These are phyloP conservation scores for Zeuzera pyrina DNA, from an alignment of 2,888 invertebrate species.

Conservation along the genomic window DNA sequence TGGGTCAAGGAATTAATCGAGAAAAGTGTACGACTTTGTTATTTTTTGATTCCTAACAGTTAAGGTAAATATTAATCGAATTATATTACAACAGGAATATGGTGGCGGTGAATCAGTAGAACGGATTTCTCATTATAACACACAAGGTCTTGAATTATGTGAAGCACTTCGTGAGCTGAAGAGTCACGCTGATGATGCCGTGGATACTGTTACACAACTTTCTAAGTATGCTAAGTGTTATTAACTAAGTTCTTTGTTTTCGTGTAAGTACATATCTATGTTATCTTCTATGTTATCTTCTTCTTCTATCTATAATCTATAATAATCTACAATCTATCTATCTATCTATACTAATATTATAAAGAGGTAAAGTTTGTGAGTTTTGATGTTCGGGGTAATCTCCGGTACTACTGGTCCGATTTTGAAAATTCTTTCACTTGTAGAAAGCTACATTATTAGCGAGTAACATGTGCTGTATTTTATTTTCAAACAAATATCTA, in stretches of 20 bases:
- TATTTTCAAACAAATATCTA: too few species aligned
- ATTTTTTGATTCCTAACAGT: conserved; percentile 2
- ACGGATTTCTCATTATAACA: conserved; percentile 44
- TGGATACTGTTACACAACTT: conserved; percentile 39
- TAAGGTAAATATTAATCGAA: not conserved
- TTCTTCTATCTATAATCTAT: too few species aligned
- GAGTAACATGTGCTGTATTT: too few species aligned
- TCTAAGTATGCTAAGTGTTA: conserved; percentile 32
- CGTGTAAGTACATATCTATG: not conserved
- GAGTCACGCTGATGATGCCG: conserved; percentile 35
- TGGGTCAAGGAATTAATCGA: conserved; percentile 52
- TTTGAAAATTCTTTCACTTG: too few species aligned
- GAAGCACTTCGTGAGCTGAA: conserved; percentile 47
- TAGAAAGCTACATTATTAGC: too few species aligned
- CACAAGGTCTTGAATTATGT: conserved; percentile 47
- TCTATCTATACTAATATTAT: too few species aligned
- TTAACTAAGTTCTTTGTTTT: not conserved
- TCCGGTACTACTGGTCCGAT: too few species aligned
- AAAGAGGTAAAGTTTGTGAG: too few species aligned
- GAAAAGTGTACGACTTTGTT: conserved; percentile 26
- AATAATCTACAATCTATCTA: too few species aligned
- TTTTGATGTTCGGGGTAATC: too few species aligned
- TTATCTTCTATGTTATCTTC: too few species aligned
- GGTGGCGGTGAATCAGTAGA: conserved; percentile 34
- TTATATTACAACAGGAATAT: conserved; percentile 18